Percentiles rank a stretch among this genome's conserved stretches.
Evolutionary conservation across 2,113 vertebrate species (phyloP).

Genomic region (Dromaius novaehollandiae): DNA sequence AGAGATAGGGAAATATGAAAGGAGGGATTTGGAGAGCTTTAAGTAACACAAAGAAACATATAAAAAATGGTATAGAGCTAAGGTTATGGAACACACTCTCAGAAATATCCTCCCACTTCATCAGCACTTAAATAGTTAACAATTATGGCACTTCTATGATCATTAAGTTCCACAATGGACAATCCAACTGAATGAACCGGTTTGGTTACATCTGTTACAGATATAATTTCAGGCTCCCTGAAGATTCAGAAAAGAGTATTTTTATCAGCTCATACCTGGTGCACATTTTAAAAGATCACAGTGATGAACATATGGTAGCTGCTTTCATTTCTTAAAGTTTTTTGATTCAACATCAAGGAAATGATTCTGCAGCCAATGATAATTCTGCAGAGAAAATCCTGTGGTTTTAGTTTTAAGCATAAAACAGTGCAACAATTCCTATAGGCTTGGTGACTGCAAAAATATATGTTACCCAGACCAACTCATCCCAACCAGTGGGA

Average conservation of each 20-base stretch:
- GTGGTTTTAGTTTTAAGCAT: constrained; percentile 22
- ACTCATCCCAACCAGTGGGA: background rate
- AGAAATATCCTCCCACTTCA: background rate
- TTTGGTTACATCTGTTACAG: constrained; percentile 9
- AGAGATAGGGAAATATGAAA: background rate
- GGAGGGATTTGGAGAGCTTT: background rate
- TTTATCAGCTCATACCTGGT: constrained; percentile 42
- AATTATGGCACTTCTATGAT: background rate
- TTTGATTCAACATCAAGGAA: constrained; percentile 52
- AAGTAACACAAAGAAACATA: background rate
- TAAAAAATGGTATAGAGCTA: background rate
- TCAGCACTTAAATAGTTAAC: background rate
- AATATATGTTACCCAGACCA: constrained; percentile 10
- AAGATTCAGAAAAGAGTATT: constrained; percentile 9
- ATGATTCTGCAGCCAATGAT: constrained; percentile 50
- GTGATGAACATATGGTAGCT: constrained; percentile 38
- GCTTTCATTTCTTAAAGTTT: constrained; percentile 46
- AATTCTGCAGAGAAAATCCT: constrained; percentile 46
- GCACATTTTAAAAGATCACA: constrained; percentile 49
- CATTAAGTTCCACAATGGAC: constrained; percentile 27
- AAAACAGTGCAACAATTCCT: constrained; percentile 22
- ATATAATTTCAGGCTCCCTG: constrained; percentile 55
- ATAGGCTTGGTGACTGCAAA: background rate
- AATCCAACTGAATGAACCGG: constrained; percentile 3
- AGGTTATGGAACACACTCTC: background rate